These are phyloP conservation scores for Drosophila mayaguana DNA, from an alignment of 2,888 invertebrate genomes.

Conservation along the genomic window DNA sequence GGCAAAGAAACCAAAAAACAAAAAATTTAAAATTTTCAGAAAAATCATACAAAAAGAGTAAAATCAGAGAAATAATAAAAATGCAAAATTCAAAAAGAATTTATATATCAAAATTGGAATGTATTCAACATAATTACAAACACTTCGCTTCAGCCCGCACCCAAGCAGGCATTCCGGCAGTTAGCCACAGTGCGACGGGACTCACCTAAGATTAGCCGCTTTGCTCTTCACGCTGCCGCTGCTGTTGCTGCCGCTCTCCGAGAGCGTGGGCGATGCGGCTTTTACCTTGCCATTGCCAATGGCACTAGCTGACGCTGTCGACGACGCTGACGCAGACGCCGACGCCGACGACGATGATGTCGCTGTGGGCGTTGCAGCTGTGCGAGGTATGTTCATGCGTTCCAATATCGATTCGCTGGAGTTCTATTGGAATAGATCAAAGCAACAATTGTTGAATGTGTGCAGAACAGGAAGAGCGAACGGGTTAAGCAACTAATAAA, in stretches of 20 bases:
- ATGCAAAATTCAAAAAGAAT: slow-evolving; percentile 16
- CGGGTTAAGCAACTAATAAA: neutral
- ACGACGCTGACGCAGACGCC: neutral
- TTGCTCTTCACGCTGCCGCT: slow-evolving; percentile 83
- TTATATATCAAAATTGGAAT: no score
- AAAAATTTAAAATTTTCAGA: slow-evolving; percentile 33
- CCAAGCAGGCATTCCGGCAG: slow-evolving; percentile 2
- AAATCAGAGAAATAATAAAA: neutral
- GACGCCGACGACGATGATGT: neutral
- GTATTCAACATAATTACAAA: slow-evolving; percentile 7
- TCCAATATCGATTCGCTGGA: slow-evolving; percentile 88
- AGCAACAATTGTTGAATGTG: neutral
- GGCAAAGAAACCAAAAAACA: slow-evolving; percentile 63
- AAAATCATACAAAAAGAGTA: slow-evolving; percentile 27
- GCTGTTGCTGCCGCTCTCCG: slow-evolving; percentile 81
- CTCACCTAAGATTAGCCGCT: slow-evolving; percentile 84
- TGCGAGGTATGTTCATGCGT: slow-evolving; percentile 79
- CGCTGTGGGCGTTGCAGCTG: slow-evolving; percentile 50
- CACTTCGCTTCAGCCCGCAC: neutral
- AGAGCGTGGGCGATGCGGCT: slow-evolving; percentile 82
- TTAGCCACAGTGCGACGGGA: slow-evolving; percentile 17
- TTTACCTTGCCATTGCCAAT: slow-evolving; percentile 60
- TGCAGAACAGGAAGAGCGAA: neutral
- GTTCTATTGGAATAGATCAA: slow-evolving; percentile 84
- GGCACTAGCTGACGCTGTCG: slow-evolving; percentile 5